phyloP scores from a whole-genome alignment of 2,888 invertebrate species.

The Halocaridina rubra region DNA sequence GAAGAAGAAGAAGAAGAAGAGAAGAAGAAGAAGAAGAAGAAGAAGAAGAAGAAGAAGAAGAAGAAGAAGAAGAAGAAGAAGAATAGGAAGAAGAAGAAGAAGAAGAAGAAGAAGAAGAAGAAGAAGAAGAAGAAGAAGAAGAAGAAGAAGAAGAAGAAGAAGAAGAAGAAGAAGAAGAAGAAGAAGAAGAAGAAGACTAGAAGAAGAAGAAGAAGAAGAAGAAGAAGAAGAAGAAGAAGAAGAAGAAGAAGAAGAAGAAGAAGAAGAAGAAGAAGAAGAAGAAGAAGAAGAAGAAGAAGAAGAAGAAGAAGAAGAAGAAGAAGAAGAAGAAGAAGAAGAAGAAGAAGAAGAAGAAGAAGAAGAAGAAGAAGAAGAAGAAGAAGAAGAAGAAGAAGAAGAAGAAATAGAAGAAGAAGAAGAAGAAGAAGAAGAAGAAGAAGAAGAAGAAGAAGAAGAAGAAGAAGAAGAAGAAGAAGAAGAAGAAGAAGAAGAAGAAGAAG shows the following conservation, averaged over 20 bases:
- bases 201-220: neutral
- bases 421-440: no score
- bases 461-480: no score
- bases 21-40: no score
- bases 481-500: no score
- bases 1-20: no score
- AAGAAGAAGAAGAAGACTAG: no score
- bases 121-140: no score
- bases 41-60: no score
- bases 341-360: constrained; percentile 1
- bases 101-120: neutral
- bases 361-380: neutral
- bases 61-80: neutral
- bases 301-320: neutral
- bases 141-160: no score
- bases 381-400: neutral
- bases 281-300: neutral
- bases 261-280: neutral
- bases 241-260: neutral
- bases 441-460: no score
- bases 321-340: neutral
- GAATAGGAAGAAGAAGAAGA: neutral
- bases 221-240: neutral
- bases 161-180: no score
- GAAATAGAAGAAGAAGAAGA: neutral